A percentile compares a stretch with the other conserved stretches of the same genome.
Evolutionary conservation across 2,797 vertebrate species (phyloP).

Genomic region (Lycodopsis pacificus): DNA sequence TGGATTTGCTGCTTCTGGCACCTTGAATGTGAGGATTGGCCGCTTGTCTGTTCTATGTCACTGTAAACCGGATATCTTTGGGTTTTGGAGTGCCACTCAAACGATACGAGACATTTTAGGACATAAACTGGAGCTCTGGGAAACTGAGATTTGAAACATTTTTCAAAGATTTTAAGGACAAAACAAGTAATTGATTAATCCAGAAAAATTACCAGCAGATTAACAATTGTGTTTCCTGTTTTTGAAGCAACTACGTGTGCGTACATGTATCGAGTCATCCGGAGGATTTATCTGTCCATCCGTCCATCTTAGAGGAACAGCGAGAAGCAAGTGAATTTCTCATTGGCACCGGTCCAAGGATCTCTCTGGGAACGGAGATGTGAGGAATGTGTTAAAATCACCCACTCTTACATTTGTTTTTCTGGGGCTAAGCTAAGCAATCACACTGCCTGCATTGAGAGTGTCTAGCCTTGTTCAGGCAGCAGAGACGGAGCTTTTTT

Average conservation of each 20-base stretch:
- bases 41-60: no score
- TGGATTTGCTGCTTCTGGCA: no score
- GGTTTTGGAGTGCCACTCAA: no score
- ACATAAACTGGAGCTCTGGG: no score
- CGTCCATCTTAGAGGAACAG: not conserved
- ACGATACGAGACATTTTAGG: no score
- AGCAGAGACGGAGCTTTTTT: not conserved
- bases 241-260: not conserved
- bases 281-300: not conserved
- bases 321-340: not conserved
- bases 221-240: not conserved
- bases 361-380: not conserved
- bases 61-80: no score
- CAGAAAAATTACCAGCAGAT: not conserved
- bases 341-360: conserved; percentile 11
- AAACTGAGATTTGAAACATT: no score
- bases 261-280: not conserved
- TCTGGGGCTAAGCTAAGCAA: not conserved
- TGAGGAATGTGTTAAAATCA: conserved; percentile 16
- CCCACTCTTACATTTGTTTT: conserved; percentile 2
- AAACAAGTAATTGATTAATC: not conserved
- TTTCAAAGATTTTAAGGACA: no score
- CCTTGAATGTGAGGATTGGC: no score
- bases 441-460: not conserved
- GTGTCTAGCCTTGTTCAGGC: conserved; percentile 5